Percentiles rank a stretch among this genome's conserved stretches.
Conservation (phyloP, 2,113 vertebrate genomes). For the Chunga burmeisteri region DNA sequence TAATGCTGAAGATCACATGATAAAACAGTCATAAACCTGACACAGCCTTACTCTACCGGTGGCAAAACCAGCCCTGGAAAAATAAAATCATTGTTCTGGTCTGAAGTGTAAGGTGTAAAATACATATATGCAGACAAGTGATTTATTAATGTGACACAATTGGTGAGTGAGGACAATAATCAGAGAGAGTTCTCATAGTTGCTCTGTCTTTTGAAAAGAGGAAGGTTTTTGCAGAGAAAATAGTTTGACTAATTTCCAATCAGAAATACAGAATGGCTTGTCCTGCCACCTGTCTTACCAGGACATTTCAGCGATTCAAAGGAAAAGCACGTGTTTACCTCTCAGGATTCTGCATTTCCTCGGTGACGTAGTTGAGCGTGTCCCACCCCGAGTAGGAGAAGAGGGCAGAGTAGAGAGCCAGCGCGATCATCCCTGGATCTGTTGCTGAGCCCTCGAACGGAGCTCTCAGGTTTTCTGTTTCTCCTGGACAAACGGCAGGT, state of each 20-base stretch:
- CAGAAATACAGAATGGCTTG: neutral
- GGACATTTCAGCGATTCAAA: neutral
- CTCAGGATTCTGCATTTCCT: constrained; percentile 86
- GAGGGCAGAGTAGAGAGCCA: constrained; percentile 88
- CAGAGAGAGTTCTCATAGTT: neutral
- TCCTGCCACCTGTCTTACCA: neutral
- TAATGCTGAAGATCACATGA: neutral
- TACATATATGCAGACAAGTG: neutral
- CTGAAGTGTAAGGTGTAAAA: neutral
- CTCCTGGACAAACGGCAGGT: constrained; percentile 53
- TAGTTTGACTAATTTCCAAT: neutral
- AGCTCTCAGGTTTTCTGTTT: constrained; percentile 76
- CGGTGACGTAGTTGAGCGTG: constrained; percentile 87
- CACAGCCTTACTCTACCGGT: neutral
- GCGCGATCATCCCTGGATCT: constrained; percentile 76
- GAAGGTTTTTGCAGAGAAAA: neutral
- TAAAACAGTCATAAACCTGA: neutral
- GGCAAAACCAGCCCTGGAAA: neutral
- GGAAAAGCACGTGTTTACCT: constrained; percentile 61
- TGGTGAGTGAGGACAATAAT: neutral
- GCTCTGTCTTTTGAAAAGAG: neutral
- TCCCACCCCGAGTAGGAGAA: constrained; percentile 91
- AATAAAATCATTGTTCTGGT: neutral
- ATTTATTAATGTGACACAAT: neutral
- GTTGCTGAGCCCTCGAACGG: constrained; percentile 80